Evolutionary conservation across 2,888 invertebrate species (phyloP), one percentile per base, ranked within the genome.

Genomic region (Drosophila emarginata): DNA sequence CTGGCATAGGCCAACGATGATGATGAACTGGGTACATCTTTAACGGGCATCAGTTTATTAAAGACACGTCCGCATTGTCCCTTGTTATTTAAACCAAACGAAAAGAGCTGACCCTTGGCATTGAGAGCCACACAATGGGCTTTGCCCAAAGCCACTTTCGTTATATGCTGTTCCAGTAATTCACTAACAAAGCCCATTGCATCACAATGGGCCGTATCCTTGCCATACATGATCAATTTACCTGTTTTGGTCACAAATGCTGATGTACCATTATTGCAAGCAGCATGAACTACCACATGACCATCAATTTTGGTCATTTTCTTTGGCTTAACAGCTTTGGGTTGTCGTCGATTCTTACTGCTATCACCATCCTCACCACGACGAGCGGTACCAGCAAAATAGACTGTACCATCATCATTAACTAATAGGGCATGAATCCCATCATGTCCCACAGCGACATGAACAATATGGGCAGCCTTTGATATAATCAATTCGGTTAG

Each of bases 51-150:
- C 94, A 74, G 93, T 74, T 91, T 91, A 40, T 85, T 86, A 87
- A 96, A 96, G 81, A 97, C 97, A 74, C 98, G 93, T 4, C 99
- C 99, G 92, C 99, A 99, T 90, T 99, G 99, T 0, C 98, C 98
- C 91, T 98, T 98, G 91, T 99, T 99, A 92, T 99, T 99, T 72
- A 99, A 96, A 4, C 99, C 99, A 91, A 99, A 98, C 0, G 99
- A 98, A 91, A 96, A 98, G 2, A 99, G 95, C 80, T 96, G 95
- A 0, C 99, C 99, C 89, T 96, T 96, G 78, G 94, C 95, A 12
- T 96, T 97, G 11, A 99, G 93, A 0, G 95, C 96, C 0, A 97
- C 96, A n/a, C 96, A 96, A 89, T 99, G 99, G 0, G 99, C 99
- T 92, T 99, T 99, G 2, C 99, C 99, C 67, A 99, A 92, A 0